Percentiles rank a stretch among this genome's conserved stretches.
Evolutionary conservation across 2,797 vertebrate genomes (phyloP).

Genomic region (Apodemus agrarius): DNA sequence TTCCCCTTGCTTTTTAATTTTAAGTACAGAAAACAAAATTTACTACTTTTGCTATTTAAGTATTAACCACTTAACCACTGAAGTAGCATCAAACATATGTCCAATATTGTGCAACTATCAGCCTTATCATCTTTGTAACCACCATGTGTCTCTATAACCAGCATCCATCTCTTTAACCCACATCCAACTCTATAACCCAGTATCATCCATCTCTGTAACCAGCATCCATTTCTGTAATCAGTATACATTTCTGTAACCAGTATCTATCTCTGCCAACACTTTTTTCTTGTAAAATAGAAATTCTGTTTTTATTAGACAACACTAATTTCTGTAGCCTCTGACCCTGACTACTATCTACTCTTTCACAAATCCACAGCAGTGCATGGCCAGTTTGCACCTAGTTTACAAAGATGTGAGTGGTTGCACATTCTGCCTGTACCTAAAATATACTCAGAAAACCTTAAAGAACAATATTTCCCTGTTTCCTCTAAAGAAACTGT

Average conservation of each 20-base stretch:
- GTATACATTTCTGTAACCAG: no score
- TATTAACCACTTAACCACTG: background rate
- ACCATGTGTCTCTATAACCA: background rate
- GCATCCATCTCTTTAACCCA: background rate
- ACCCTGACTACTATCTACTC: background rate
- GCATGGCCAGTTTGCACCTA: background rate
- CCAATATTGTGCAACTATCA: background rate
- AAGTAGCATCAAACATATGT: background rate
- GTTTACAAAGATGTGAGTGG: background rate
- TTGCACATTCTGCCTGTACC: background rate
- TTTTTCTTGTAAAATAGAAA: background rate
- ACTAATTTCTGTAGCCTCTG: background rate
- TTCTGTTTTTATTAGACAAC: background rate
- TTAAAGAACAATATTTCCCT: background rate
- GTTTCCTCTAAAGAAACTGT: background rate
- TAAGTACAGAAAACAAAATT: background rate
- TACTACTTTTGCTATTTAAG: background rate
- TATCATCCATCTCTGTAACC: background rate
- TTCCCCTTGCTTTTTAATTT: no score
- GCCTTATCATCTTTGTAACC: background rate
- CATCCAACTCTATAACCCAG: no score
- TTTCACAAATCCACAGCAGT: background rate
- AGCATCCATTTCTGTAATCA: no score
- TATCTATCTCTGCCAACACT: background rate
- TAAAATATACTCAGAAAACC: background rate